Conservation (phyloP, 2,888 invertebrate genomes). For the Drosophila nr. perissopoda region DNA sequence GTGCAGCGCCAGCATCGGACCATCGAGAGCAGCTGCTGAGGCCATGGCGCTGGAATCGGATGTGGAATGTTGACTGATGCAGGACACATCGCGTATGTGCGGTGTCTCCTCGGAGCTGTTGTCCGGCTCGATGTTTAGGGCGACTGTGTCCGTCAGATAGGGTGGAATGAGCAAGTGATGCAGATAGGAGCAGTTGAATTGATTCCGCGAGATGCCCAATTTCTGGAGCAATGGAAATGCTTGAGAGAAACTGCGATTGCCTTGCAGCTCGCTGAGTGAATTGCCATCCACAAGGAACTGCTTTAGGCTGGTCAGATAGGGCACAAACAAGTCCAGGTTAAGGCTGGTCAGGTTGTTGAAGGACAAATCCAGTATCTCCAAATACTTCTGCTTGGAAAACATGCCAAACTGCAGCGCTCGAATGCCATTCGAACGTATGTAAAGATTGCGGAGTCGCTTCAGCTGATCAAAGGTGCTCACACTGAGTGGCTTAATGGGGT, state of each 20-base stretch:
- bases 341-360: constrained; percentile 86
- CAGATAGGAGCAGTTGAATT: constrained; percentile 83
- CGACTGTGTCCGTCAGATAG: constrained; percentile 71
- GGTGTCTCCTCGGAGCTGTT: constrained; percentile 74
- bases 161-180: constrained; percentile 82
- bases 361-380: constrained; percentile 86
- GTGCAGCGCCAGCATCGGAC: constrained; percentile 46
- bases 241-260: constrained; percentile 77
- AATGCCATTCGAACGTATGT: constrained; percentile 77
- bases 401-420: constrained; percentile 82
- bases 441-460: constrained; percentile 79
- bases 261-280: constrained; percentile 79
- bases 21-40: constrained; percentile 16
- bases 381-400: constrained; percentile 83
- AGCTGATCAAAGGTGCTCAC: constrained; percentile 83
- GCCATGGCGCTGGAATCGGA: constrained; percentile 23
- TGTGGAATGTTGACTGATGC: constrained; percentile 61
- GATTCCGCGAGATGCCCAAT: constrained; percentile 82
- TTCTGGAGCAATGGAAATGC: constrained; percentile 81
- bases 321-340: constrained; percentile 83
- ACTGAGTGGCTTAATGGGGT: constrained; percentile 81
- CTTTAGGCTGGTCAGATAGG: constrained; percentile 80
- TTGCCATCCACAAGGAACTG: constrained; percentile 83
- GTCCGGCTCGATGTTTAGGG: constrained; percentile 82
- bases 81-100: constrained; percentile 83